phyloP scores from a whole-genome alignment of 2,888 invertebrate species.

The Rhimphoctona megacephalus region DNA sequence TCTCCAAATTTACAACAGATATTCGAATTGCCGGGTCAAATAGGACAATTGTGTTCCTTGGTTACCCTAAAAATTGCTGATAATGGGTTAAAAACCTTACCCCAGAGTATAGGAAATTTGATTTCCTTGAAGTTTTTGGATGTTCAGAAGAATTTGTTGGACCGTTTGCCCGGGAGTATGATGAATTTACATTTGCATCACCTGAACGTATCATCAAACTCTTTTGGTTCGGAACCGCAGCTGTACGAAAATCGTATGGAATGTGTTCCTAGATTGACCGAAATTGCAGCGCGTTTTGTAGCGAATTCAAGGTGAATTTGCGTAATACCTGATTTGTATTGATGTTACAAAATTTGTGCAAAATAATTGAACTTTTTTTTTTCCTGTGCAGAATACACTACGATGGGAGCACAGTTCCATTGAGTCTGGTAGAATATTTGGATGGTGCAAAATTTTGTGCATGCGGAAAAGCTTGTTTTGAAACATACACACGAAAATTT shows the following conservation, averaged over 20 bases:
- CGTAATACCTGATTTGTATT: neutral
- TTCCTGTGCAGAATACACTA: constrained; percentile 85
- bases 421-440: constrained; percentile 87
- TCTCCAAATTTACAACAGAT: constrained; percentile 81
- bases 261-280: constrained; percentile 86
- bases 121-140: constrained; percentile 85
- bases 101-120: constrained; percentile 89
- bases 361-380: neutral
- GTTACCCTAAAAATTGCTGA: constrained; percentile 88
- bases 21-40: constrained; percentile 86
- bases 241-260: constrained; percentile 75
- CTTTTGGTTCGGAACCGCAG: constrained; percentile 82
- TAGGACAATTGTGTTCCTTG: constrained; percentile 88
- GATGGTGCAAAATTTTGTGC: constrained; percentile 88
- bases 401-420: constrained; percentile 87
- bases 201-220: constrained; percentile 87
- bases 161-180: constrained; percentile 87
- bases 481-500: constrained; percentile 71
- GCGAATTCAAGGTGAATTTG: constrained; percentile 84
- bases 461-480: constrained; percentile 86
- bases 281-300: constrained; percentile 86
- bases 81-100: constrained; percentile 87
- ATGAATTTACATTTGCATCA: constrained; percentile 86
- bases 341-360: neutral
- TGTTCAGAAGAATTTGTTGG: constrained; percentile 86